Evolutionary conservation across 2,113 vertebrate species (phyloP), one percentile per base, ranked within the genome.

Genomic region (Prunella himalayana): DNA sequence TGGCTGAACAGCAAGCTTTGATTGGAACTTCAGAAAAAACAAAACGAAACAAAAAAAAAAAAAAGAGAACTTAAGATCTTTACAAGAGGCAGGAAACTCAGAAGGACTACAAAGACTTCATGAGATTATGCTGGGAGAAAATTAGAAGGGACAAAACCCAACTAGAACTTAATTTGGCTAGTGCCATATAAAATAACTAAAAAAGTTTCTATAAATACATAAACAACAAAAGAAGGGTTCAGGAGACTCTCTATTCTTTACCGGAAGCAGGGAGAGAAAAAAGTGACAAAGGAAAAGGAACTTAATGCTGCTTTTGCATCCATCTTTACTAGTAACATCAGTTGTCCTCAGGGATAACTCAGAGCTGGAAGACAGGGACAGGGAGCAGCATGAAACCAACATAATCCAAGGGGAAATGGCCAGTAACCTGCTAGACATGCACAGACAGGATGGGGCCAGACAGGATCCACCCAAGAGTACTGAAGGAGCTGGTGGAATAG

Each of bases 181-280:
- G 14, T 61, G 4, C 12, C 11, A 37, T 27, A 47, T 15, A 47
- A 30, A 66, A n/a, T 7, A 60, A 18, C 7, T 20, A 54, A 12
- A 31, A 23, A 24, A 13, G 4, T 14, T 60, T 45, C 11, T 15
- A 24, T 22, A 53, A 66, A 45, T 25, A 53, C 13, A n/a, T 31
- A 14, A 59, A 60, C 7, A 65, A 57, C 33, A 30, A 51, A 66
- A 37, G 9, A 33, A 75, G 13, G n/a, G 19, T 10, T 35, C 15
- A 23, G 45, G 13, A 82, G 2, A 35, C 9, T 35, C 51, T 44
- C 27, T 11, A 37, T 18, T 24, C 11, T 64, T 51, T 57, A n/a
- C 9, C 11, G 27, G 19, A 59, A 28, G 8, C 0, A 0, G 1
- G 7, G 11, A 14, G 1, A 37, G n/a, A 70, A 53, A 8, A 23